Base-by-base conservation (phyloP, 2,797 vertebrate species). In the Strix occidentalis region DNA sequence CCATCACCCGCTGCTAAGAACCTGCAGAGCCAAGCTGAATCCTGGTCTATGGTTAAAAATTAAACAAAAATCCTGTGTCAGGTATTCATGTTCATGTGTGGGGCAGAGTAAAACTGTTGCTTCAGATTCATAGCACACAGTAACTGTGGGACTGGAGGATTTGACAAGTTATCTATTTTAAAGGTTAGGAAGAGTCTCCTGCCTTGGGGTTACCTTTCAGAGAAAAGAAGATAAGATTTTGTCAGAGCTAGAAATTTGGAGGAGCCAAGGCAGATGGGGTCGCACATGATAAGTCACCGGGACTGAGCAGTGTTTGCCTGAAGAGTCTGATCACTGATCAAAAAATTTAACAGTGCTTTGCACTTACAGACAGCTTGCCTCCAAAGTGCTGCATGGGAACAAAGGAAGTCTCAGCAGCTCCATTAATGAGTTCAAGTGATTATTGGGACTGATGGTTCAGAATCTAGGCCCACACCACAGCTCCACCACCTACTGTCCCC, bases 371-470 rank as follows among this genome's bases (percentile, higher is more conserved):
- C 33, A 56, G 14, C 65, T 80, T 70, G 19, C 11, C n/a, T 88
- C 29, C 70, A n/a, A 23, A 57, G 31, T 0, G 0, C 31, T 0
- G 5, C 0, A 0, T 21, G 50, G 60, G 60, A 76, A 23, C 61
- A 51, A 58, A 69, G 31, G 63, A 63, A 48, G 45, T 65, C 50
- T 90, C 43, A 23, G 29, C 35, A n/a, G 17, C 33, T 43, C 33
- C 3, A 0, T 80, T 75, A 74, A 56, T 4, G 50, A 37, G 23
- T 74, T 41, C n/a, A 43, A 58, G 46, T 33, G 54, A 35, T 76
- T 71, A 26, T 48, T 6, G 8, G 56, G 58, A 43, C n/a, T 31
- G 21, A 31, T n/a, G 39, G 12, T 58, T 85, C 17, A 6, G 35
- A 66, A 6, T 20, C 35, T 74, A 43, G 31, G 14, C n/a, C 61